A percentile compares a stretch with the other conserved stretches of the same genome.
These are phyloP conservation scores for Drosophila affinis DNA, from an alignment of 2,888 invertebrate species.

Conservation along the genomic window DNA sequence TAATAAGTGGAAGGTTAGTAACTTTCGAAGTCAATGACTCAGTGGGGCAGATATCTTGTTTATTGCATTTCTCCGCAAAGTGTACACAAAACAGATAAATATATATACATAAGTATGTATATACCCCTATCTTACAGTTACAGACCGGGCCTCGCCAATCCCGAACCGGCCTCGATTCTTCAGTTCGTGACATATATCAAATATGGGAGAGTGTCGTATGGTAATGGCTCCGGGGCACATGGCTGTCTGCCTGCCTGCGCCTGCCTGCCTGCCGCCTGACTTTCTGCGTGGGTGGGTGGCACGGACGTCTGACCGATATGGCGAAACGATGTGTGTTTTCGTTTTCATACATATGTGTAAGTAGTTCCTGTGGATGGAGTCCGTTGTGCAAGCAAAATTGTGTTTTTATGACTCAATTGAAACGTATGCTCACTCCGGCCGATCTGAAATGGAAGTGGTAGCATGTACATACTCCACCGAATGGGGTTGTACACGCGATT, in stretches of 20 bases:
- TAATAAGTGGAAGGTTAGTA: slow-evolving; percentile 56
- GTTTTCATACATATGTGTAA: slow-evolving; percentile 8
- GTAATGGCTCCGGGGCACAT: slow-evolving; percentile 4
- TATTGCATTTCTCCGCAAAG: slow-evolving; percentile 47
- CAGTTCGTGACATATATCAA: slow-evolving; percentile 64
- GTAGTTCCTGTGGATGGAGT: slow-evolving; percentile 44
- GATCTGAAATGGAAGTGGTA: slow-evolving; percentile 60
- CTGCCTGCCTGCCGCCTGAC: slow-evolving; percentile 1
- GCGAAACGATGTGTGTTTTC: slow-evolving; percentile 24
- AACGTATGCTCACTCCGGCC: slow-evolving; percentile 57
- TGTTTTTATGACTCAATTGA: slow-evolving; percentile 68
- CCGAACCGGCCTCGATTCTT: slow-evolving; percentile 32
- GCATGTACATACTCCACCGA: slow-evolving; percentile 24
- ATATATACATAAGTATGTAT: background rate
- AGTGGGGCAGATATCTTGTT: slow-evolving; percentile 61
- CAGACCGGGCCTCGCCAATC: background rate
- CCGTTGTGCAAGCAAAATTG: background rate
- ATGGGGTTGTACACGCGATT: slow-evolving; percentile 47
- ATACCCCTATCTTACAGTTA: background rate
- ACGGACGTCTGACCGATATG: slow-evolving; percentile 60
- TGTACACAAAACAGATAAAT: slow-evolving; percentile 18
- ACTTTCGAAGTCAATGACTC: slow-evolving; percentile 68
- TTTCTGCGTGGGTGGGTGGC: slow-evolving; percentile 42
- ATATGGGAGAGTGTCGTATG: slow-evolving; percentile 57
- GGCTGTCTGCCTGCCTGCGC: slow-evolving; percentile 17